phyloP scores from a whole-genome alignment of 2,113 vertebrate species.

The Pyrgilauda ruficollis region DNA sequence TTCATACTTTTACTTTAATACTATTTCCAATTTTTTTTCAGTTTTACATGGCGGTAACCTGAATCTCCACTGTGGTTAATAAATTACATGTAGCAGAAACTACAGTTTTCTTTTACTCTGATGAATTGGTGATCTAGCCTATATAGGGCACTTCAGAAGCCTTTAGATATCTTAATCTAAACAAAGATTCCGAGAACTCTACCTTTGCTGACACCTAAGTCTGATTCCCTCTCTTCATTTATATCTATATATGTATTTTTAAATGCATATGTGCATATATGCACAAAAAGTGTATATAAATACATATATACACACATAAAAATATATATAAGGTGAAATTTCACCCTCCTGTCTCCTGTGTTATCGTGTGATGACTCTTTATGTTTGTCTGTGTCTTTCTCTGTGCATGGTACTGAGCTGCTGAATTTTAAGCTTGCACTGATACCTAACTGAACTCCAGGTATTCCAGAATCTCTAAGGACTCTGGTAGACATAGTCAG shows the following conservation, averaged over 20 bases:
- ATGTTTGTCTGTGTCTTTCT: neutral
- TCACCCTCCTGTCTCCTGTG: neutral
- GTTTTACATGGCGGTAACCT: accelerated
- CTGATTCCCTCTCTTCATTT: neutral
- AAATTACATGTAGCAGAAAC: neutral
- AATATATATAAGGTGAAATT: neutral
- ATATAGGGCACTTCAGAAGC: neutral
- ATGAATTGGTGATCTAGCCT: neutral
- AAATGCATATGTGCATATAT: neutral
- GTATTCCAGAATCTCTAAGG: neutral
- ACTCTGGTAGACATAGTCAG: neutral
- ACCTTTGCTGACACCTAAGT: neutral
- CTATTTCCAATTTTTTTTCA: neutral
- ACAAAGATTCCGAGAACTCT: neutral
- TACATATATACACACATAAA: neutral
- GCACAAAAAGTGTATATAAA: neutral
- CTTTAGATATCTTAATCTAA: neutral
- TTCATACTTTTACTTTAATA: neutral
- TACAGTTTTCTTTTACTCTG: neutral
- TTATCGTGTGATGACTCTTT: neutral
- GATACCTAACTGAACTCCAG: neutral
- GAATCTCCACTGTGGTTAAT: neutral
- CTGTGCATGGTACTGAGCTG: neutral
- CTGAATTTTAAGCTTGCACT: neutral
- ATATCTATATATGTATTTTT: neutral